These are phyloP conservation scores for Mythimna ferrago DNA, from an alignment of 2,888 invertebrate genomes.

Conservation along the genomic window DNA sequence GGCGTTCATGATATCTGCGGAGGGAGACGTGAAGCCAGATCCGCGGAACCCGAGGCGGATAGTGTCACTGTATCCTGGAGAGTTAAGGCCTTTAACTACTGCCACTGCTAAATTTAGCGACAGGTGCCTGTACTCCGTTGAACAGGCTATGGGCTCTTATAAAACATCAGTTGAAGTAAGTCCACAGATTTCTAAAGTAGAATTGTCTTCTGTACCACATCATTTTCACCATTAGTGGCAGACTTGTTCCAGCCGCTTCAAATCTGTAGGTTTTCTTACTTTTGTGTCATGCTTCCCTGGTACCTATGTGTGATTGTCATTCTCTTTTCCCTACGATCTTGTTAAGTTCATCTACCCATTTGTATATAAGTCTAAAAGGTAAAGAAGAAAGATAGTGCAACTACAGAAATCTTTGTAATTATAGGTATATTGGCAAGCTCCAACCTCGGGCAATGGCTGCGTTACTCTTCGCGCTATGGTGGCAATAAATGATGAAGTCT, in stretches of 20 bases:
- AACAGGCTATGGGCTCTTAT: constrained; percentile 76
- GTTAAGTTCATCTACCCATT: neutral
- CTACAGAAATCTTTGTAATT: neutral
- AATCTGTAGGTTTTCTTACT: neutral
- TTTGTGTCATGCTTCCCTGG: neutral
- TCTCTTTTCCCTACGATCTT: neutral
- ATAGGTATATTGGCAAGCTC: constrained; percentile 87
- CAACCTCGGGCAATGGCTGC: constrained; percentile 82
- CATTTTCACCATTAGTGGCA: neutral
- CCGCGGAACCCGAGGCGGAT: constrained; percentile 79
- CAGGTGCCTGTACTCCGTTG: constrained; percentile 83
- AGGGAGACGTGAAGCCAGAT: constrained; percentile 81
- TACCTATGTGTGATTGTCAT: neutral
- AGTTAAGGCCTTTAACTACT: constrained; percentile 75
- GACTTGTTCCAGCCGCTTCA: too few species aligned
- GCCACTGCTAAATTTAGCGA: constrained; percentile 81
- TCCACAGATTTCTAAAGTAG: neutral
- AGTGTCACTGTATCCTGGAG: constrained; percentile 77
- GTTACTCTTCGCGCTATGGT: constrained; percentile 86
- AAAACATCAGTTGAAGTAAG: constrained; percentile 82
- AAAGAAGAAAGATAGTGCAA: neutral
- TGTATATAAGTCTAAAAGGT: neutral
- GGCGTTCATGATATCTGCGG: constrained; percentile 85
- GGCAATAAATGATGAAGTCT: constrained; percentile 80
- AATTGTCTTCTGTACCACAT: neutral